Conservation (phyloP, 2,888 invertebrate species). For the Vannuccia rotundouncinata region DNA sequence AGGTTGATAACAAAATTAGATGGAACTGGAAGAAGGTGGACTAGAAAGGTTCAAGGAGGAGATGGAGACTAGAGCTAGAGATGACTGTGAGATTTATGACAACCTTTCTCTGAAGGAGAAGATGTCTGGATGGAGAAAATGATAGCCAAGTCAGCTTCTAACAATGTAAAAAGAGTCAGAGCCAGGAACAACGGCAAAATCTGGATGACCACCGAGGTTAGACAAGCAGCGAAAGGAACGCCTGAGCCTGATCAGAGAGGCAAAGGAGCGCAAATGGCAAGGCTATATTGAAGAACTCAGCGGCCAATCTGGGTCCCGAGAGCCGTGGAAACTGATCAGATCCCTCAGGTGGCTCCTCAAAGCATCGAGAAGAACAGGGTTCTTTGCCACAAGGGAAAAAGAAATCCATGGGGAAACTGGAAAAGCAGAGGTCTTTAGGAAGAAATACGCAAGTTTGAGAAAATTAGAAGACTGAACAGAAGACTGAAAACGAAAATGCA, state of each 20-base stretch:
- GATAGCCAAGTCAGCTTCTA: background rate
- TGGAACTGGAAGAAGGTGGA: background rate
- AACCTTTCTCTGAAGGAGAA: background rate
- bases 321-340: background rate
- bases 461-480: background rate
- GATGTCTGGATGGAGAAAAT: background rate
- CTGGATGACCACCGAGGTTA: background rate
- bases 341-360: background rate
- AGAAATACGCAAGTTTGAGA: background rate
- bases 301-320: background rate
- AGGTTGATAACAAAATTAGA: background rate
- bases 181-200: background rate
- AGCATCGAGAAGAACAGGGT: background rate
- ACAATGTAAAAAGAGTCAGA: background rate
- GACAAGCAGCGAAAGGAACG: background rate
- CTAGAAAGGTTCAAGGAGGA: background rate
- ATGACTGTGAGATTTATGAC: background rate
- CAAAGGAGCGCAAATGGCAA: background rate
- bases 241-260: background rate
- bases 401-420: background rate
- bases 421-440: background rate
- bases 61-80: background rate
- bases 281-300: background rate
- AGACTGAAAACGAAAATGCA: background rate
- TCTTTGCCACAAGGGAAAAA: background rate